A percentile compares a stretch with the other conserved stretches of the same genome.
phyloP scores from a whole-genome alignment of 1,140 invertebrate species.

The Cataglyphis hispanica region DNA sequence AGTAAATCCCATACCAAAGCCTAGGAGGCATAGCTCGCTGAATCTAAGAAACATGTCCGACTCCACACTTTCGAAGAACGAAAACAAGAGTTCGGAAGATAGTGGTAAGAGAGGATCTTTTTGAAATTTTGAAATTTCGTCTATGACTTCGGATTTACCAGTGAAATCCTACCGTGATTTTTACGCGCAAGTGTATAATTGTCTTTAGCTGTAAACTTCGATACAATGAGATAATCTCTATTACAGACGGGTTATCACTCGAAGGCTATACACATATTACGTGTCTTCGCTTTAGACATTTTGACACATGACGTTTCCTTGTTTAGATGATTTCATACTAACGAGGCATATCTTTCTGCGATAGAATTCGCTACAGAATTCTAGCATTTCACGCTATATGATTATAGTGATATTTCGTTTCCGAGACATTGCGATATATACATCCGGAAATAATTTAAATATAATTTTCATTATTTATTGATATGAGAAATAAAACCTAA shows the following conservation, averaged over 20 bases:
- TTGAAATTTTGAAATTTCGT: conserved; percentile 51
- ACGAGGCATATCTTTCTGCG: not conserved
- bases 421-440: conserved; percentile 23
- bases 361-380: conserved; percentile 25
- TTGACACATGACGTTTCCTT: not conserved
- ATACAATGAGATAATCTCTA: not conserved
- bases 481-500: conserved; percentile 68
- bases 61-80: not conserved
- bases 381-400: conserved; percentile 36
- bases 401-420: conserved; percentile 40
- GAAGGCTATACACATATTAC: not conserved
- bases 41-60: conserved; percentile 66
- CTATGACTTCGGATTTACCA: not conserved
- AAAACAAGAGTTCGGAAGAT: not conserved
- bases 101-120: conserved; percentile 67
- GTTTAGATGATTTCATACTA: conserved; percentile 24
- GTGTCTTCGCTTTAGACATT: not conserved
- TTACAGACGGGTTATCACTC: not conserved
- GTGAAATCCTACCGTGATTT: conserved; percentile 18
- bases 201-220: conserved; percentile 15
- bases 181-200: not conserved
- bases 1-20: conserved; percentile 79
- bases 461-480: conserved; percentile 77
- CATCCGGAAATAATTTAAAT: conserved; percentile 50
- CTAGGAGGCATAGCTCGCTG: conserved; percentile 79